phyloP scores from a whole-genome alignment of 2,888 invertebrate species.

The Spodoptera exigua region DNA sequence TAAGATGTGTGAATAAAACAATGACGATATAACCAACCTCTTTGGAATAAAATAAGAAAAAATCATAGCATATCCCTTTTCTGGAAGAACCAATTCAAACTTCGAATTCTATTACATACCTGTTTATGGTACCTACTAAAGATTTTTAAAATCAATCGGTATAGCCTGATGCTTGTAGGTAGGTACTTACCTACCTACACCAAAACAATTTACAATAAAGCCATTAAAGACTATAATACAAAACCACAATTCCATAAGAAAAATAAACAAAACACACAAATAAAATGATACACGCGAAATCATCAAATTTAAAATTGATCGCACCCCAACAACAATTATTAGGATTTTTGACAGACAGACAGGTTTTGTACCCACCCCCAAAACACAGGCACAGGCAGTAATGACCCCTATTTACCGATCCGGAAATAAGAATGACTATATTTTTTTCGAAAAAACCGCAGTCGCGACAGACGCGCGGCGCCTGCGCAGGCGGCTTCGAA shows the following conservation, averaged over 20 bases:
- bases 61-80: too few species aligned
- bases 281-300: constrained; percentile 40
- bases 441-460: constrained; percentile 72
- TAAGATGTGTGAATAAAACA: too few species aligned
- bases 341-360: constrained; percentile 57
- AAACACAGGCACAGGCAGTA: constrained; percentile 51
- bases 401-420: constrained; percentile 63
- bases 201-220: constrained; percentile 8
- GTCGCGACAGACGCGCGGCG: constrained; percentile 75
- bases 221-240: constrained; percentile 12
- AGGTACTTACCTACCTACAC: background rate
- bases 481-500: constrained; percentile 71
- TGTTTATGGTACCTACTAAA: too few species aligned
- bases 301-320: constrained; percentile 62
- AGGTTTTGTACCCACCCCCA: constrained; percentile 54
- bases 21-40: too few species aligned
- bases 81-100: too few species aligned
- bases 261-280: constrained; percentile 22
- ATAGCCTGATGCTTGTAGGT: too few species aligned
- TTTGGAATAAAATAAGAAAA: too few species aligned
- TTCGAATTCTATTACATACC: too few species aligned
- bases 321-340: constrained; percentile 63
- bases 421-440: constrained; percentile 70
- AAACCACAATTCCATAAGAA: constrained; percentile 16
- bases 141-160: too few species aligned